Evolutionary conservation across 1,140 invertebrate genomes (phyloP).

Genomic region (Halesus radiatus): DNA sequence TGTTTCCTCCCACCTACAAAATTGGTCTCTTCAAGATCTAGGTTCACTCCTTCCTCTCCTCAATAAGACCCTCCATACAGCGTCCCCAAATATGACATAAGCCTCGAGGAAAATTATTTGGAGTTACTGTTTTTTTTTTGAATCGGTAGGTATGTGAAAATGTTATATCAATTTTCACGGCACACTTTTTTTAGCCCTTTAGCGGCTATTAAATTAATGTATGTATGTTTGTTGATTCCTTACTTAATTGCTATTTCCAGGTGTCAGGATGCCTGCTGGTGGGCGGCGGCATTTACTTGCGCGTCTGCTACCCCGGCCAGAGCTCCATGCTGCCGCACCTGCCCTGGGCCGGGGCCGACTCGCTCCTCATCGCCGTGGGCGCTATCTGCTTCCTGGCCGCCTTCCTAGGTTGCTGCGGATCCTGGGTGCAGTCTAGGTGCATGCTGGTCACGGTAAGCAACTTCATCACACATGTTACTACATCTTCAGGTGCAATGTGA

Average conservation of each 20-base stretch:
- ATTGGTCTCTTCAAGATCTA: too few relatives aligned
- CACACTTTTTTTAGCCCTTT: too few relatives aligned
- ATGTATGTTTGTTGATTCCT: neutral
- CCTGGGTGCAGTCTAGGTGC: constrained; percentile 85
- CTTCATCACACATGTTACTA: neutral
- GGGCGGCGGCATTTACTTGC: constrained; percentile 82
- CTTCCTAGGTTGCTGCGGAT: constrained; percentile 86
- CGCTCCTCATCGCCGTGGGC: constrained; percentile 78
- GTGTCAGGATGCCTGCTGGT: constrained; percentile 82
- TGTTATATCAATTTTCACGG: too few relatives aligned
- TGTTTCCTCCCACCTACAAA: too few relatives aligned
- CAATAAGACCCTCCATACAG: too few relatives aligned
- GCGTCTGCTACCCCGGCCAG: constrained; percentile 79
- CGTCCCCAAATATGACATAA: too few relatives aligned
- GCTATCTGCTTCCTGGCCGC: constrained; percentile 80
- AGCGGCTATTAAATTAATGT: too few relatives aligned
- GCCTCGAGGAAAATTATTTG: too few relatives aligned
- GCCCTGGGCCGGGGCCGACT: constrained; percentile 78
- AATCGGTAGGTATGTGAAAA: too few relatives aligned
- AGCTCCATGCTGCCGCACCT: constrained; percentile 80
- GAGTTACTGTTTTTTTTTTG: too few relatives aligned
- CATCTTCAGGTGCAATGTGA: too few relatives aligned
- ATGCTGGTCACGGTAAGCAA: constrained; percentile 80
- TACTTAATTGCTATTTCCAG: constrained; percentile 66
- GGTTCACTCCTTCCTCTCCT: too few relatives aligned